phyloP scores from a whole-genome alignment of 2,888 invertebrate genomes.

The Marasmarcha lunaedactyla region DNA sequence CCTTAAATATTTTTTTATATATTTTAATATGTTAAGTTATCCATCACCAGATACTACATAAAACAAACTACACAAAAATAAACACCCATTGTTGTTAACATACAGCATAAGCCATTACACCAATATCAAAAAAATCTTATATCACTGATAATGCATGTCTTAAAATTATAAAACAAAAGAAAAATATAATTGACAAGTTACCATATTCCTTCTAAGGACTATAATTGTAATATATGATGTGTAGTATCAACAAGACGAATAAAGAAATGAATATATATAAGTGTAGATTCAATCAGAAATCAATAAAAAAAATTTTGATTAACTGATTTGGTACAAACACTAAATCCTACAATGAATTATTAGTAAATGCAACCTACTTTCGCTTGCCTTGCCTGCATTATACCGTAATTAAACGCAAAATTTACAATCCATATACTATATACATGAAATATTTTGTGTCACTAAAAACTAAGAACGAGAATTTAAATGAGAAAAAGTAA shows the following conservation, averaged over 20 bases:
- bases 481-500: too few relatives aligned
- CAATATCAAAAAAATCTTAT: too few relatives aligned
- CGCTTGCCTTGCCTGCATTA: conserved; percentile 35
- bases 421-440: conserved; percentile 50
- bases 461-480: conserved; percentile 11
- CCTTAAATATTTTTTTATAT: conserved; percentile 35
- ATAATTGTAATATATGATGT: too few relatives aligned
- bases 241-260: too few relatives aligned
- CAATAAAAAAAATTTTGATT: too few relatives aligned
- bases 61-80: conserved; percentile 18
- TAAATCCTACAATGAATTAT: conserved; percentile 60
- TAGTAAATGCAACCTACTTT: conserved; percentile 66
- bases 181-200: too few relatives aligned
- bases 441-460: conserved; percentile 18
- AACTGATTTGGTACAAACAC: conserved; percentile 43
- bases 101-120: too few relatives aligned
- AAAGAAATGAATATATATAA: too few relatives aligned
- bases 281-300: too few relatives aligned
- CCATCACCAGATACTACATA: conserved; percentile 41
- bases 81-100: background rate
- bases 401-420: conserved; percentile 37
- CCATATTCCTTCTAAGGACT: too few relatives aligned
- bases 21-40: conserved; percentile 43
- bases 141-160: too few relatives aligned
- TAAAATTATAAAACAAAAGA: too few relatives aligned